Base-by-base conservation (phyloP, 2,888 invertebrate genomes). In the Pterostichus madidus region DNA sequence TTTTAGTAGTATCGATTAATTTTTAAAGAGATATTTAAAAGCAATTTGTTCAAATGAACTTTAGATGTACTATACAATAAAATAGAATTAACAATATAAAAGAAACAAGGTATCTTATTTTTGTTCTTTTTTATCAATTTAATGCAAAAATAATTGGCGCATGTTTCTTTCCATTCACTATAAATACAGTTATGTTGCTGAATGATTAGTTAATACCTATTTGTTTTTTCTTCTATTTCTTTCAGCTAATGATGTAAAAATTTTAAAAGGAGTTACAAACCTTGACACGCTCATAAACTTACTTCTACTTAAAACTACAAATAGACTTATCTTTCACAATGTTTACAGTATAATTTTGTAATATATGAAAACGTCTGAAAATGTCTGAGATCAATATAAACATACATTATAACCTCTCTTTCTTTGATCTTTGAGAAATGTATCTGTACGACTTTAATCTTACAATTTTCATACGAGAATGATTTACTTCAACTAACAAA, bases 291-390 rank as follows among this genome's bases (percentile, higher is more conserved):
- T 71, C 15, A 15, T 71, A 44, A 71, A 15, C 24, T 71, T 71
- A 31, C 56, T 56, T 56, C 56, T 56, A 56, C 68, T 71, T 71
- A 71, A 71, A 71, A 71, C 68, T 71, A 7, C 68, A 71, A 71
- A 71, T 71, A 71, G 56, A 71, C 39, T 13, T 13, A 5, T 71
- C 68, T 71, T 71, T 71, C 68, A 71, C 68, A 71, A 71, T 71
- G 68, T 71, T 71, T 39, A 44, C 68, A 44, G 44, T 8, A 5
- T 13, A n/a, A 71, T 71, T 71, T 71, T 71, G 68, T 71, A 71
- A 71, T 71, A 39, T 17, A 71, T 71, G 17, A 39, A 71, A 44
- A 71, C 44, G 15, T 44, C 44, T 64, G 31, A 39, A 7, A 39
- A 64, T 6, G 35, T 4, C n/a, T 39, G 35, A n/a, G 68, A 71